Conservation (phyloP, 2,113 vertebrate species). For the Ictalurus punctatus region DNA sequence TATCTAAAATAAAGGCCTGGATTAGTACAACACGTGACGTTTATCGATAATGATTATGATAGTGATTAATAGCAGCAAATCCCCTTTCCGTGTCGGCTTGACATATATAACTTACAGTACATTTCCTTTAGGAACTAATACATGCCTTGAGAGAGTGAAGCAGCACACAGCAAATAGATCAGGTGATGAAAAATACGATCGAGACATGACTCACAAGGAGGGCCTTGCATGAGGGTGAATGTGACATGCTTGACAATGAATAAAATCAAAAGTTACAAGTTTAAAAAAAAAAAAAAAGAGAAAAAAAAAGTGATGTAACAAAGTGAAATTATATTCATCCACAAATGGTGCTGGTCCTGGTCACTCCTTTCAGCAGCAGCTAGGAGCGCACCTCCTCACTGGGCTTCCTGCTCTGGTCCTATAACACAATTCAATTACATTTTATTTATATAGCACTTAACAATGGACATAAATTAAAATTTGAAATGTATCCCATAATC, state of each 20-base stretch:
- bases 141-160: background rate
- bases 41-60: background rate
- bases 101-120: conserved; percentile 34
- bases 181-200: conserved; percentile 11
- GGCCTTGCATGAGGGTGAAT: conserved; percentile 17
- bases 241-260: conserved; percentile 3
- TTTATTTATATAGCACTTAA: background rate
- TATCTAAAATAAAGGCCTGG: background rate
- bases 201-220: background rate
- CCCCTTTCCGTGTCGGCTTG: background rate
- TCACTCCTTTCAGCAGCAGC: conserved; percentile 31
- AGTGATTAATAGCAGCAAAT: conserved; percentile 5
- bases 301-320: background rate
- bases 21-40: background rate
- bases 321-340: conserved; percentile 43
- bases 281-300: conserved; percentile 17
- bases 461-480: background rate
- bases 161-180: background rate
- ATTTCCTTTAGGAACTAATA: conserved; percentile 1
- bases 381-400: conserved; percentile 59
- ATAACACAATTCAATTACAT: background rate
- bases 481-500: background rate
- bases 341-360: conserved; percentile 48
- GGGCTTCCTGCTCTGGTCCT: conserved; percentile 62
- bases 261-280: conserved; percentile 4